Conservation (phyloP, 2,113 vertebrate genomes). For the Mus musculus region GRCm39 chr1:51929001-51929500, state of each 20-base stretch:
- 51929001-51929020: constrained; percentile 48
- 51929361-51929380: neutral
- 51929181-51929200: neutral
- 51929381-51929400: neutral
- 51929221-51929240: constrained; percentile 33
- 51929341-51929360: neutral
- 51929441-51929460: neutral
- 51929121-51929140: constrained; percentile 44
- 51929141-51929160: constrained; percentile 17
- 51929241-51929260: constrained; percentile 56
- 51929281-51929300: neutral
- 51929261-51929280: neutral
- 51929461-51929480: neutral
- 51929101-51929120: constrained; percentile 22
- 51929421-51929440: too few relatives aligned
- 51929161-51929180: constrained; percentile 40
- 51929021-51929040: constrained; percentile 68
- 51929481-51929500: too few relatives aligned
- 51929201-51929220: neutral
- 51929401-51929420: neutral
- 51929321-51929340: neutral
- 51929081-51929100: constrained; percentile 63
- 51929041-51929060: constrained; percentile 53
- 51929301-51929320: neutral
- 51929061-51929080: constrained; percentile 47